Base-by-base conservation (phyloP, 2,888 invertebrate genomes). In the Brenthis ino region DNA sequence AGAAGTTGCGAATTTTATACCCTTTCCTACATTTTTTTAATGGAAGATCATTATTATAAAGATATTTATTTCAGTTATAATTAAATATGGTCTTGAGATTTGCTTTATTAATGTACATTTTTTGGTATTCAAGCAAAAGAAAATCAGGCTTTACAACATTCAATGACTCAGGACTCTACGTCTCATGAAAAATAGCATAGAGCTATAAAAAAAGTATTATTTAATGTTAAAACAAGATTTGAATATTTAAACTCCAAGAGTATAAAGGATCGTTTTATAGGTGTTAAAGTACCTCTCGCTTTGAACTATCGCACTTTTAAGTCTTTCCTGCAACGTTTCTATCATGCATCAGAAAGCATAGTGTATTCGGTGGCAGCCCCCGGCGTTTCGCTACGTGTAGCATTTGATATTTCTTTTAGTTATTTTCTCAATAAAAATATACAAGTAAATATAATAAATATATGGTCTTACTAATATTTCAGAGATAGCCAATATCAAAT, bases 261-360 rank as follows among this genome's bases (percentile, higher is more conserved):
- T 50, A 12, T 60, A 60, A 48, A 60, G 58, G 28, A 50, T 33
- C 16, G 13, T 16, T 60, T 50, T 50, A 60, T 50, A 60, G 60
- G 60, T 60, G 60, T 60, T 50, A 50, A 33, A 60, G 60, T 33
- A 60, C 50, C 60, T 50, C 60, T 60, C 50, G 60, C 60, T 60
- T 50, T 60, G 60, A 50, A 33, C 50, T 60, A 60, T 60, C 60
- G 28, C 50, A 60, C 28, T 60, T 33, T 43, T 60, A 50, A 60
- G 50, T 60, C 48, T 60, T 60, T 50, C 50, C 28, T 50, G 58
- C 24, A 58, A 11, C 24, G 48, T 50, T 60, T 50, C 60, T 28
- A 16, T 60, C 60, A 60, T 60, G 60, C 50, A 50, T 60, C 60
- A 60, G 28, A 60, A 60, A 50, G 33, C 50, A 60, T 50, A 60